Base-by-base conservation (phyloP, 1,140 invertebrate genomes). In the Drosophila malerkotliana region DNA sequence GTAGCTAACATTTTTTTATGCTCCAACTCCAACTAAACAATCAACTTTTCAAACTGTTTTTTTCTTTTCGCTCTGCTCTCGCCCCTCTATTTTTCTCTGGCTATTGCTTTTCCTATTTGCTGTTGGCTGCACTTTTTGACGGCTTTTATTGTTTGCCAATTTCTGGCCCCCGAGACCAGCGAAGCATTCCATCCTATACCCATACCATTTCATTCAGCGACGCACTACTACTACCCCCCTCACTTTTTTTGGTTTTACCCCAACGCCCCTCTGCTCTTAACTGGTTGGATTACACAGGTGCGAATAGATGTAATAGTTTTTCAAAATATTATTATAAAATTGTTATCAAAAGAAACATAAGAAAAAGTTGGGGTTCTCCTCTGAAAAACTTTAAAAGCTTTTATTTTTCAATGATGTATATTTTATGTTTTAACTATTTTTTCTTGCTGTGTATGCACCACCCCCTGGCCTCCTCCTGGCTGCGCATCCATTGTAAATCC, bases 131-230 rank as follows among this genome's bases (percentile, higher is more conserved):
- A 88, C 83, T 88, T 88, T 88, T 88, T 88, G 82, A 88, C 83
- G 83, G 83, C 83, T 88, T 88, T 88, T 88, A 88, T 88, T 88
- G 83, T 88, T 88, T 88, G 83, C 83, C 83, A 88, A 88, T 88
- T 88, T 88, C 83, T 87, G 83, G 79, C 77, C 59, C 64, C 82
- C 72, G 72, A 75, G 82, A 67, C 49, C 82, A 88, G 62, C 82
- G 62, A 88, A 78, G 78, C 82, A 87, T 85, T 85, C 77, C 81
- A 67, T 67, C 63, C 63, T 67, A 59, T 59, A 26, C 5, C 32
- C 41, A 51, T n/a, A 15, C 60, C 59, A 72, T 41, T 45, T 67
- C 62, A 74, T 57, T 69, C 63, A 60, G 73, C 74, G 41, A 87
- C 82, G 82, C 82, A 87, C 75, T 26, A 87, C 75, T 26, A 47